Percentiles rank a stretch among this genome's conserved stretches.
phyloP scores from a whole-genome alignment of 2,113 vertebrate genomes.

The Amblyornis subalaris region DNA sequence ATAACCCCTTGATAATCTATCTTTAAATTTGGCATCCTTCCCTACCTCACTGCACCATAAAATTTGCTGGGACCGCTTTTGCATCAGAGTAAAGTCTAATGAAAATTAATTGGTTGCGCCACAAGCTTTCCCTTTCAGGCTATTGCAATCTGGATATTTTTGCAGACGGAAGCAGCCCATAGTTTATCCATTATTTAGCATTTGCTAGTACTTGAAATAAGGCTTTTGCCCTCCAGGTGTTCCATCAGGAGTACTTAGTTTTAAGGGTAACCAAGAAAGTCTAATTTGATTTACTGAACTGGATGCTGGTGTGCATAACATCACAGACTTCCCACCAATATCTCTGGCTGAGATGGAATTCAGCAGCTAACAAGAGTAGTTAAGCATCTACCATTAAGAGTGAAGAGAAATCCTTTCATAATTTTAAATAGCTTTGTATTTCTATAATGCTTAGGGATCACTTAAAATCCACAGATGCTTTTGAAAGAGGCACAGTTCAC shows the following conservation, averaged over 20 bases:
- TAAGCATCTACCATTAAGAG: conserved; percentile 16
- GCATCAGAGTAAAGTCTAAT: neutral
- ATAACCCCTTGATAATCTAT: conserved; percentile 11
- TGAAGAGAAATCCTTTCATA: conserved; percentile 22
- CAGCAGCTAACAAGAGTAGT: neutral
- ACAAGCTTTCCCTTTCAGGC: neutral
- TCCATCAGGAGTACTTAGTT: neutral
- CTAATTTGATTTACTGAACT: conserved; percentile 14
- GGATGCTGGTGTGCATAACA: neutral
- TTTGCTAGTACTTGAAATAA: neutral
- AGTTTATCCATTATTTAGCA: conserved; percentile 2
- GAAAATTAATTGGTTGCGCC: neutral
- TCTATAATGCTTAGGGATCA: conserved; percentile 48
- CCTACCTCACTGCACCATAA: neutral
- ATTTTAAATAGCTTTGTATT: conserved; percentile 57
- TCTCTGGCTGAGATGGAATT: neutral
- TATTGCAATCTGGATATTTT: neutral
- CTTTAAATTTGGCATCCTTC: neutral
- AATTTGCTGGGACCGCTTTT: neutral
- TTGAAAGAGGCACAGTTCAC: conserved; percentile 15
- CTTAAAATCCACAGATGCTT: conserved; percentile 55
- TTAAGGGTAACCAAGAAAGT: neutral
- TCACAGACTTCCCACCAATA: neutral
- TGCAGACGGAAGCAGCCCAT: neutral
- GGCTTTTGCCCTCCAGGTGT: conserved; percentile 16